Evolutionary conservation across 2,888 invertebrate genomes (phyloP), one percentile per base, ranked within the genome.

Genomic region (Stomorhina lunata): DNA sequence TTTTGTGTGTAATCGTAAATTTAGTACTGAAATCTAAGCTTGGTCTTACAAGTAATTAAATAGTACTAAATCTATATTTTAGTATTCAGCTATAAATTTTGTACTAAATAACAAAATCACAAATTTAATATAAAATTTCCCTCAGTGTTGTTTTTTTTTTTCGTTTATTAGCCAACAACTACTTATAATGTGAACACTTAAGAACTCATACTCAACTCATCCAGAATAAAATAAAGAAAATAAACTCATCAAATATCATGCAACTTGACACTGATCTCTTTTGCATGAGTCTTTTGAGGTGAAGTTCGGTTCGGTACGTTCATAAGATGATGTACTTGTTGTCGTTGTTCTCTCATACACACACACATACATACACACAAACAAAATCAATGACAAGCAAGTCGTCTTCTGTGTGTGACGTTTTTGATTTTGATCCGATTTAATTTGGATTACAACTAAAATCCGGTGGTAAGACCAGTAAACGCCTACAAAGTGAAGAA

Each of bases 381-480:
- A 25, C 10, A 12, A 12, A 10, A 15, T 37, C 55, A 63, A 15
- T 65, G 78, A 78, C 71, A 71, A 34, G 32, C 57, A 78, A 5
- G 9, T 25, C 20, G 17, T 68, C 25, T 34, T 59, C n/a, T 45
- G 34, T 57, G 53, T 72, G 77, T 76, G 79, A 76, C 82, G 66
- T 79, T 82, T 79, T 82, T 78, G 78, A 75, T 76, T 81, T 76
- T 84, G 86, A 88, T 85, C 88, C 87, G 88, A 88, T 88, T 88
- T 87, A 88, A 88, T 89, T 88, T 90, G 90, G 89, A 88, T 90
- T 90, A 90, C 86, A 85, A 82, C 68, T 72, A 72, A 86, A 89
- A 89, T 89, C 87, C 87, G 87, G 85, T 87, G 88, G 87, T 90
- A 90, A 90, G 90, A 86, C 89, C 81, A 87, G 90, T 90, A 88